Conservation (phyloP, 2,113 vertebrate genomes). For the Solenodon paradoxus region DNA sequence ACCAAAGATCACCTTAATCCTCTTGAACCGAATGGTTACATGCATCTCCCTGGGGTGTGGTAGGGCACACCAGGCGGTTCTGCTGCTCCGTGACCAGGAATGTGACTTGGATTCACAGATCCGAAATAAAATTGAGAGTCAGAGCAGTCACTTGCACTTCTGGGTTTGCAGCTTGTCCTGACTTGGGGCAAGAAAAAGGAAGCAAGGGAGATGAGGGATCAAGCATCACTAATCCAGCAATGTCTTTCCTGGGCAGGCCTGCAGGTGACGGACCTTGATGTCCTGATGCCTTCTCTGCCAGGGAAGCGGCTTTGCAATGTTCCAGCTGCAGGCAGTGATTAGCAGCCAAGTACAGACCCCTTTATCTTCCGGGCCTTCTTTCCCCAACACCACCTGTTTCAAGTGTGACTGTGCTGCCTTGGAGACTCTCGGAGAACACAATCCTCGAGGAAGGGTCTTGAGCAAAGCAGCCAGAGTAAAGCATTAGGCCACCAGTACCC, state of each 20-base stretch:
- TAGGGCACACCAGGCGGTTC: neutral
- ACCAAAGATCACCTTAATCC: neutral
- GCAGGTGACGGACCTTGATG: neutral
- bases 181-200: neutral
- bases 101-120: neutral
- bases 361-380: neutral
- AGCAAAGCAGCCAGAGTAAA: neutral
- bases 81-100: neutral
- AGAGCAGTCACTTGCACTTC: neutral
- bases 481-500: accelerated
- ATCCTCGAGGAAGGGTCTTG: neutral
- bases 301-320: neutral
- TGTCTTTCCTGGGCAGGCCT: neutral
- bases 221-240: neutral
- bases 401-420: neutral
- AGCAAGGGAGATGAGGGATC: neutral
- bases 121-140: neutral
- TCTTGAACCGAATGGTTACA: neutral
- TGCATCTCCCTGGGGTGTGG: neutral
- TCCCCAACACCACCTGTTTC: neutral
- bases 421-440: neutral
- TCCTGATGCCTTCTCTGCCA: neutral
- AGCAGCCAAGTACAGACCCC: neutral
- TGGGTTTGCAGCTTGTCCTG: neutral
- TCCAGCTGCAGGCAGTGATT: neutral